Conservation (phyloP, 2,113 vertebrate genomes). For the Vicugna pacos region DNA sequence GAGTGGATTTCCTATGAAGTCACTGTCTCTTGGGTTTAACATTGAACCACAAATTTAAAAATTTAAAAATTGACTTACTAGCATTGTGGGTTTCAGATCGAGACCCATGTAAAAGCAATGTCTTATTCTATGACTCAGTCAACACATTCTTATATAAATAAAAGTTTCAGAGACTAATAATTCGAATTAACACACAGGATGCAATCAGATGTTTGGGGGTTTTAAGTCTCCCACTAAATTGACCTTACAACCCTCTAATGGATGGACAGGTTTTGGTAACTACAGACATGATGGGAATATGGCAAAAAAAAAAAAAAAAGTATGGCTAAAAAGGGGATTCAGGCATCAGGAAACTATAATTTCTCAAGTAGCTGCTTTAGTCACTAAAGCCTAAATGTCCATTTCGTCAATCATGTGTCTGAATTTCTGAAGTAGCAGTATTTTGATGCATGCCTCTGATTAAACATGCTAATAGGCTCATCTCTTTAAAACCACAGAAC, state of each 20-base stretch:
- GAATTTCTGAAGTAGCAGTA: neutral
- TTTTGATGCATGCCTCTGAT: neutral
- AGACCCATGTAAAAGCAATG: neutral
- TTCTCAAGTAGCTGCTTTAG: neutral
- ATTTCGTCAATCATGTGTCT: neutral
- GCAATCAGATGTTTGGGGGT: neutral
- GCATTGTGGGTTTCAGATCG: neutral
- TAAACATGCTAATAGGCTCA: neutral
- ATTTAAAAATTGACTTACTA: neutral
- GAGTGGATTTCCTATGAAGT: neutral
- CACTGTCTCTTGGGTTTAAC: neutral
- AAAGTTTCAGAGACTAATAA: neutral
- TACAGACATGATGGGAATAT: neutral
- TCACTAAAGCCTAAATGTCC: neutral
- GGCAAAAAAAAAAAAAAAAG: no score
- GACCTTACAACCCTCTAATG: neutral
- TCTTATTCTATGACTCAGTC: no score
- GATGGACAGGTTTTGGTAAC: neutral
- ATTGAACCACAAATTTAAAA: neutral
- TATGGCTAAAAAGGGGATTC: no score
- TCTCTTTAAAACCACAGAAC: neutral
- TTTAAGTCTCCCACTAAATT: neutral
- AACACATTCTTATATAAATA: neutral
- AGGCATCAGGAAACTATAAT: neutral
- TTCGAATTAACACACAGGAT: neutral